Percentiles rank a stretch among this genome's conserved stretches.
phyloP scores from a whole-genome alignment of 2,888 invertebrate species.

The Brenthis daphne region DNA sequence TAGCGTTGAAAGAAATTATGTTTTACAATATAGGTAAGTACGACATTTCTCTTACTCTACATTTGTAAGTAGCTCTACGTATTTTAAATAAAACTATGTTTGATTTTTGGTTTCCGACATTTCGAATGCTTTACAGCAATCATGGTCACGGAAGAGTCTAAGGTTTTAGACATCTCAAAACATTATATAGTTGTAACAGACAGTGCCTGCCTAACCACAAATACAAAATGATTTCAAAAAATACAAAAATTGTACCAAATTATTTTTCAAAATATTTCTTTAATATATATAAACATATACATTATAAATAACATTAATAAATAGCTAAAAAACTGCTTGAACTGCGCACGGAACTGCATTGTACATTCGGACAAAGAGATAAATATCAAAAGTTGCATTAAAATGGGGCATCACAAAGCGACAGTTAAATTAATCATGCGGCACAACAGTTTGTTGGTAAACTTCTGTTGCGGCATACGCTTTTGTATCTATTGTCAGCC shows the following conservation, averaged over 20 bases:
- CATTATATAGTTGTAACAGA: no score
- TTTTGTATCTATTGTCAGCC: conserved; percentile 51
- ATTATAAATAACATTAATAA: neutral
- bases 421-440: conserved; percentile 73
- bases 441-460: conserved; percentile 67
- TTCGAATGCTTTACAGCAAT: no score
- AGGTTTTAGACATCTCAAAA: no score
- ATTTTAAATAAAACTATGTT: neutral
- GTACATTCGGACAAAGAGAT: conserved; percentile 7
- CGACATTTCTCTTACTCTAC: conserved; percentile 1
- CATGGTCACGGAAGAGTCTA: no score
- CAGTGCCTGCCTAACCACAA: no score
- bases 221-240: no score
- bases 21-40: conserved; percentile 11
- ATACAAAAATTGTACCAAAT: no score
- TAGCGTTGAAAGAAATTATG: conserved; percentile 30
- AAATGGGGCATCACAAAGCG: conserved; percentile 35
- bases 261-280: no score
- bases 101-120: no score
- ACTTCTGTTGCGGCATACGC: conserved; percentile 61
- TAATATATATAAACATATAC: no score
- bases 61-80: neutral
- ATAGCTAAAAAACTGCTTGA: neutral
- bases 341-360: neutral
- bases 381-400: conserved; percentile 28